phyloP scores from a whole-genome alignment of 1,140 invertebrate species.

The Bombus difficillimus region DNA sequence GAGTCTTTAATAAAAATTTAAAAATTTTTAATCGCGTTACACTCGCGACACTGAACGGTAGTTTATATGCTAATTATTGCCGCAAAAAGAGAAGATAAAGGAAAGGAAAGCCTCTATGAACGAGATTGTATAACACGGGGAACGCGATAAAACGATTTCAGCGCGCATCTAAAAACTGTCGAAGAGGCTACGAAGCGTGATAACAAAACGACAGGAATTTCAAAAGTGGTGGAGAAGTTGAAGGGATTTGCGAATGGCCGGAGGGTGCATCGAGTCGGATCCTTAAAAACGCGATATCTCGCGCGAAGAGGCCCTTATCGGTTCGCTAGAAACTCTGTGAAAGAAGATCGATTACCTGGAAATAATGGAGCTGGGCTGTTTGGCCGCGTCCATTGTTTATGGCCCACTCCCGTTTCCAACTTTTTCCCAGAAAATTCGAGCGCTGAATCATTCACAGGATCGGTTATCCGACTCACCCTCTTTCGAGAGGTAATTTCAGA shows the following conservation, averaged over 20 bases:
- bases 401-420: not conserved
- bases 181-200: not conserved
- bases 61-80: not conserved
- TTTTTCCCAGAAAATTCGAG: not conserved
- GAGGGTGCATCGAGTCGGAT: not conserved
- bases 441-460: slow-evolving; percentile 1
- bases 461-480: not conserved
- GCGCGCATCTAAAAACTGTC: not conserved
- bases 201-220: not conserved
- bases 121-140: not conserved
- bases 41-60: not conserved
- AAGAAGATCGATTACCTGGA: slow-evolving; percentile 47
- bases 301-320: slow-evolving; percentile 22
- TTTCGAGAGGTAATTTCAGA: not conserved
- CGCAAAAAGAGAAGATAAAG: not conserved
- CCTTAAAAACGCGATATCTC: slow-evolving; percentile 29
- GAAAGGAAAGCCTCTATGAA: not conserved
- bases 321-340: not conserved
- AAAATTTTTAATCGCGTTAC: not conserved
- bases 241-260: too few relatives aligned
- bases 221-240: too few relatives aligned
- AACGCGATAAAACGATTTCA: not conserved
- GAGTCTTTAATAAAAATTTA: not conserved
- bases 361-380: slow-evolving; percentile 32
- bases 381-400: slow-evolving; percentile 46